Percentiles rank a stretch among this genome's conserved stretches.
These are phyloP conservation scores for Pontoporia blainvillei DNA, from an alignment of 2,113 vertebrate species.

Conservation along the genomic window DNA sequence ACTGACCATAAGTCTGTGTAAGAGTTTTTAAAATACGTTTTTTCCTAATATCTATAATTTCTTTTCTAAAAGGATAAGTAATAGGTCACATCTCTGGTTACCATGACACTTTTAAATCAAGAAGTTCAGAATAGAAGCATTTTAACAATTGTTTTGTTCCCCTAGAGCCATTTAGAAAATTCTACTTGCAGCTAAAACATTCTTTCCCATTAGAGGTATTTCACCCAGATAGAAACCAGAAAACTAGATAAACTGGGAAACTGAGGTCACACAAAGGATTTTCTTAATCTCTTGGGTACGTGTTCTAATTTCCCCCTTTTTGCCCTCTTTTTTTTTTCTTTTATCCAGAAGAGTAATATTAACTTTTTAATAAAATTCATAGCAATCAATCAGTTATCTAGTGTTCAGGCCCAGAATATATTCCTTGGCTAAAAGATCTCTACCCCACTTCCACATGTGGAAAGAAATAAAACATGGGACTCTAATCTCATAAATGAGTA, in stretches of 20 bases:
- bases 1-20: not conserved
- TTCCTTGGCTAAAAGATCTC: constrained; percentile 26
- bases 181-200: not conserved
- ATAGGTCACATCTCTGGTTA: not conserved
- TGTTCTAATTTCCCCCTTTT: not conserved
- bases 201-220: not conserved
- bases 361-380: constrained; percentile 12
- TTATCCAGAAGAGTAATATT: not conserved
- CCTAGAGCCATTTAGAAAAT: not conserved
- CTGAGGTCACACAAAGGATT: not conserved
- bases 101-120: not conserved
- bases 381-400: not conserved
- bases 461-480: constrained; percentile 10
- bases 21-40: not conserved
- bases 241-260: not conserved
- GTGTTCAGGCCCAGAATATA: not conserved
- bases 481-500: not conserved
- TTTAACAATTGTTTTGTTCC: not conserved
- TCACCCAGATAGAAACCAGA: not conserved
- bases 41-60: not conserved
- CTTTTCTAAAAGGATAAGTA: not conserved
- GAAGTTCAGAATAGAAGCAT: not conserved
- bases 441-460: not conserved
- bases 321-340: not conserved
- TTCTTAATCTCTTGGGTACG: not conserved